Evolutionary conservation across 2,113 vertebrate genomes (phyloP).

Genomic region (Platichthys stellatus): DNA sequence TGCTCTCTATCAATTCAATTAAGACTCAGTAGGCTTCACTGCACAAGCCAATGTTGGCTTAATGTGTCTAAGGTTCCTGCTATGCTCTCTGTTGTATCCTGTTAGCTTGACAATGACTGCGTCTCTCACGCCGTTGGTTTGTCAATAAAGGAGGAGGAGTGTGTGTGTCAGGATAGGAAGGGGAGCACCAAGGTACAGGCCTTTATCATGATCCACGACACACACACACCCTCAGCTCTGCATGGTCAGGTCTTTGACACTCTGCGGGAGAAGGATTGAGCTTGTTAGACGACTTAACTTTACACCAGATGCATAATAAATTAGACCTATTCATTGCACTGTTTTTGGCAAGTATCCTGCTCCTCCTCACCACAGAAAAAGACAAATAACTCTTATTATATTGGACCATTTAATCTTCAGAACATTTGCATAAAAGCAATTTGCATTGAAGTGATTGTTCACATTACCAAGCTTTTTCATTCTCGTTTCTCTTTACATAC

Average conservation of each 20-base stretch:
- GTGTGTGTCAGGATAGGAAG: constrained; percentile 45
- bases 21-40: constrained; percentile 66
- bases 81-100: constrained; percentile 60
- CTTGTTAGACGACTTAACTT: not conserved
- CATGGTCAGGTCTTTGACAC: constrained; percentile 18
- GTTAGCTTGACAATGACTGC: constrained; percentile 61
- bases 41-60: constrained; percentile 71
- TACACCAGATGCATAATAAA: not conserved
- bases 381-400: not conserved
- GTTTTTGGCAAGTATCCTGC: not conserved
- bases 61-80: constrained; percentile 62
- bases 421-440: constrained; percentile 34
- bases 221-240: not conserved
- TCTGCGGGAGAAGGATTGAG: constrained; percentile 13
- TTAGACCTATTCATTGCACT: not conserved
- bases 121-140: constrained; percentile 51
- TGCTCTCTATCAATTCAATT: constrained; percentile 74
- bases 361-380: not conserved
- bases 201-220: not conserved
- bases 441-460: constrained; percentile 25
- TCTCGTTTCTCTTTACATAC: constrained; percentile 1
- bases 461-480: constrained; percentile 9
- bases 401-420: constrained; percentile 22
- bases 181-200: not conserved
- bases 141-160: constrained; percentile 54